Conservation (phyloP, 92 coral and sea anemone genomes). For the Porites lobata region DNA sequence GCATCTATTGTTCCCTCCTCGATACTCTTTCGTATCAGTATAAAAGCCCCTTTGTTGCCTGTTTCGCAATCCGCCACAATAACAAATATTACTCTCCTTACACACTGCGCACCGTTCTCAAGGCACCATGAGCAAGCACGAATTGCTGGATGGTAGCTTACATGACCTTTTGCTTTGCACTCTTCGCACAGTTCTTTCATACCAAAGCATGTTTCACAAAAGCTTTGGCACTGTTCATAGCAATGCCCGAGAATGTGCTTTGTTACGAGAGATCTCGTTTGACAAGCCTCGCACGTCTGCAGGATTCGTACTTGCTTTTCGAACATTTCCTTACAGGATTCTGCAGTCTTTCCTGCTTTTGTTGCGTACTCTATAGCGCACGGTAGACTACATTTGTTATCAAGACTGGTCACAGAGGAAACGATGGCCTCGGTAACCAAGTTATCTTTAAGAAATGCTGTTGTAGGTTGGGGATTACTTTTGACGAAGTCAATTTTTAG, state of each 20-base stretch:
- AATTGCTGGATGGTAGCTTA: constrained; percentile 27
- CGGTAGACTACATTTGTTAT: constrained; percentile 49
- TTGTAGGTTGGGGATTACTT: constrained; percentile 34
- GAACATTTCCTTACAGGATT: constrained; percentile 29
- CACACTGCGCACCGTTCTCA: constrained; percentile 24
- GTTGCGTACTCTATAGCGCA: constrained; percentile 47
- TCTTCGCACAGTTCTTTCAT: constrained; percentile 28
- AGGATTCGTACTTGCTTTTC: constrained; percentile 17
- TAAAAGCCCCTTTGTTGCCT: constrained; percentile 64
- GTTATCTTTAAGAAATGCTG: constrained; percentile 44
- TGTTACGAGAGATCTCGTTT: background rate
- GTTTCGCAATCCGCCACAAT: constrained; percentile 45
- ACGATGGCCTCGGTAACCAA: constrained; percentile 49
- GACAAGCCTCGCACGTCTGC: constrained; percentile 35
- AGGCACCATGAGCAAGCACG: constrained; percentile 44
- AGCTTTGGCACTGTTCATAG: constrained; percentile 49
- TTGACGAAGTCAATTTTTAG: constrained; percentile 18
- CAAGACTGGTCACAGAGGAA: constrained; percentile 34
- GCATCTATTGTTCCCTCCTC: constrained; percentile 37
- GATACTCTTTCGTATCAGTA: constrained; percentile 18
- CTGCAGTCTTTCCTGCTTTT: constrained; percentile 43
- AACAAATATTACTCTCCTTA: constrained; percentile 41
- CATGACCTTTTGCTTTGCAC: constrained; percentile 28
- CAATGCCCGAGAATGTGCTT: constrained; percentile 16
- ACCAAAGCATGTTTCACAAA: constrained; percentile 50